phyloP scores from a whole-genome alignment of 2,113 vertebrate species.

The Balaeniceps rex region DNA sequence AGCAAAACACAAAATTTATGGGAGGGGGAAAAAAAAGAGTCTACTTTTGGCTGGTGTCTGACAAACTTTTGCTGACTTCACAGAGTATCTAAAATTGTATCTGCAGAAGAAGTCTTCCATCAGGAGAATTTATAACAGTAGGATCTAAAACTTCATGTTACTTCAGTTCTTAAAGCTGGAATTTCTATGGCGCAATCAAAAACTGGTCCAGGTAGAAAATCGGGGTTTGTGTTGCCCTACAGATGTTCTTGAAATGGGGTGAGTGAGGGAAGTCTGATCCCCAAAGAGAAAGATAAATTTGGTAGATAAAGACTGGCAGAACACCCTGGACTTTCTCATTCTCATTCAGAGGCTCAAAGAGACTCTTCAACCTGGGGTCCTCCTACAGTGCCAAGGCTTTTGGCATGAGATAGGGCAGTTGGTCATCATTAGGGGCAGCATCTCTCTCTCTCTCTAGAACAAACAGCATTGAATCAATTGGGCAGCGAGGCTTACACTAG shows the following conservation, averaged over 20 bases:
- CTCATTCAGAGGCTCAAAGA: neutral
- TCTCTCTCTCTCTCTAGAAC: neutral
- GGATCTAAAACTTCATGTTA: neutral
- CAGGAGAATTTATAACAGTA: neutral
- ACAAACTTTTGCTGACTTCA: constrained; percentile 7
- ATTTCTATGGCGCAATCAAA: neutral
- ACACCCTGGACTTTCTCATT: neutral
- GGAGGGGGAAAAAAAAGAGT: neutral
- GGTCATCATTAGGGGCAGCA: neutral
- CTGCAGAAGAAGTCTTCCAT: neutral
- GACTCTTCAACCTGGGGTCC: neutral
- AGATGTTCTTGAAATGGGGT: neutral
- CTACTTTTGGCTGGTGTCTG: neutral
- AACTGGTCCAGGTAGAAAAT: neutral
- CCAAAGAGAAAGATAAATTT: neutral
- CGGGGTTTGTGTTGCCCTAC: neutral
- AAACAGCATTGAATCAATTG: neutral
- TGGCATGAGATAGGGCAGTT: neutral
- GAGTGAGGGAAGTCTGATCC: neutral
- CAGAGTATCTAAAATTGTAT: neutral
- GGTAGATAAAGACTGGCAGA: neutral
- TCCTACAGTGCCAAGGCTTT: neutral
- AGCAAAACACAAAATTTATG: neutral
- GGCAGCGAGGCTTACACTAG: neutral
- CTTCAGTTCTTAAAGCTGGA: neutral